Conservation (phyloP, 2,797 vertebrate species). For the Echeneis naucrates region DNA sequence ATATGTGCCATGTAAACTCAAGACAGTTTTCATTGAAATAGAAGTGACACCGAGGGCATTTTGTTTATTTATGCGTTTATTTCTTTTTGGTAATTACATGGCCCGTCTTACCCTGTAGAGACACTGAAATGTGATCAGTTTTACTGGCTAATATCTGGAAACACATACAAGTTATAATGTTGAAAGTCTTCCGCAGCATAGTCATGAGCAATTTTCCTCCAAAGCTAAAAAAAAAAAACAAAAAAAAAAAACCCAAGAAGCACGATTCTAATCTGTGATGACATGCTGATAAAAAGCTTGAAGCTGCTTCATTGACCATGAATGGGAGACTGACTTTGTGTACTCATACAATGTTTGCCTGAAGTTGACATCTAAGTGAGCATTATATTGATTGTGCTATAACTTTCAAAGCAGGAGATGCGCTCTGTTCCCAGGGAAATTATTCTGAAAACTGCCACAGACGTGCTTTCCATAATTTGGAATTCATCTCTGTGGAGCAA, state of each 20-base stretch:
- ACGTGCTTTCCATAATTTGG: slow-evolving; percentile 55
- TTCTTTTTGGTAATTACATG: slow-evolving; percentile 44
- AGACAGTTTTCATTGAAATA: slow-evolving; percentile 43
- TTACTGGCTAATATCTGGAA: slow-evolving; percentile 18
- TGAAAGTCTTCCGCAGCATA: slow-evolving; percentile 25
- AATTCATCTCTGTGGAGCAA: slow-evolving; percentile 49
- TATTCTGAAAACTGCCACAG: slow-evolving; percentile 41
- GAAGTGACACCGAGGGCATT: slow-evolving; percentile 43
- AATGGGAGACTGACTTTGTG: slow-evolving; percentile 66
- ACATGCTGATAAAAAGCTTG: slow-evolving; percentile 67
- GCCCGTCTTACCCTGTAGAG: slow-evolving; percentile 20
- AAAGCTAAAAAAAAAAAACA: slow-evolving; percentile 42
- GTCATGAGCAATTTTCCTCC: slow-evolving; percentile 19
- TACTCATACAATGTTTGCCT: slow-evolving; percentile 58
- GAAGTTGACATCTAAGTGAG: slow-evolving; percentile 60
- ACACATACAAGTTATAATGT: not conserved
- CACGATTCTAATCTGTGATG: slow-evolving; percentile 64
- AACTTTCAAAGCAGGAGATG: slow-evolving; percentile 62
- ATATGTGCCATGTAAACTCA: slow-evolving; percentile 31
- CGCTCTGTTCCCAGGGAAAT: slow-evolving; percentile 38
- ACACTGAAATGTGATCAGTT: slow-evolving; percentile 33
- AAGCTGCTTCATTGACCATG: slow-evolving; percentile 68
- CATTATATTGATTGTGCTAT: slow-evolving; percentile 55
- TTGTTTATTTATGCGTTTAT: slow-evolving; percentile 67
- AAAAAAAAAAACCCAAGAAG: slow-evolving; percentile 57